Evolutionary conservation across 1,140 invertebrate genomes (phyloP).

Genomic region (Lamellibrachia luymesi): DNA sequence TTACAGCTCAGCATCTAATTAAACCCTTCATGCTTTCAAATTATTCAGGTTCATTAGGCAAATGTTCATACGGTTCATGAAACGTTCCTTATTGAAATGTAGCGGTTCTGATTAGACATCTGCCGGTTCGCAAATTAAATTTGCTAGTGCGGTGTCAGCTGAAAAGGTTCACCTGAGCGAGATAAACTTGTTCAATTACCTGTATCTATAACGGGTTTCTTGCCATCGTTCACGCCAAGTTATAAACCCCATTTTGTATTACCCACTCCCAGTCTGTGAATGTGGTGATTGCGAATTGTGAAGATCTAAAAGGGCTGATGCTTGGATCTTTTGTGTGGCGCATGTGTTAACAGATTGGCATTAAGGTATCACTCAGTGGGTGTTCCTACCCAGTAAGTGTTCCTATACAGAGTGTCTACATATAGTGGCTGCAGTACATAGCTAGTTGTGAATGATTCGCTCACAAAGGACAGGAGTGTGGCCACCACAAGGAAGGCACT

Average conservation of each 20-base stretch:
- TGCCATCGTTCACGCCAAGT: not conserved
- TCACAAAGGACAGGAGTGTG: not conserved
- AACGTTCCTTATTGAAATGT: not conserved
- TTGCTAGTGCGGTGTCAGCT: not conserved
- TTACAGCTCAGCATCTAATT: not conserved
- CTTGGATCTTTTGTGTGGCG: not conserved
- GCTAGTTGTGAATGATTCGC: not conserved
- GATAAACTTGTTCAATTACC: slow-evolving; percentile 5
- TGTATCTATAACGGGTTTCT: not conserved
- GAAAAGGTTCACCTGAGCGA: not conserved
- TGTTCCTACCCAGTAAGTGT: not conserved
- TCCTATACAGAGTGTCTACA: not conserved
- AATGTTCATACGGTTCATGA: not conserved
- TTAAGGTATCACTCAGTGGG: not conserved
- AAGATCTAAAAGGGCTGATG: not conserved
- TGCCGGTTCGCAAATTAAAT: not conserved
- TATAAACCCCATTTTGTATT: not conserved
- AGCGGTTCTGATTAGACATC: not conserved
- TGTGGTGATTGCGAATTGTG: not conserved
- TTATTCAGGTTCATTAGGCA: not conserved
- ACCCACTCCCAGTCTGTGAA: not conserved
- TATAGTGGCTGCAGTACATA: not conserved
- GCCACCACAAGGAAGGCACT: not conserved
- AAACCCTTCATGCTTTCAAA: not conserved
- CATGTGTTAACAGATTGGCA: not conserved